Percentiles rank a stretch among this genome's conserved stretches.
Conservation (phyloP, 30 jellyfish, hydroid and myxozoan species). For the Nemopilema nomurai region DNA sequence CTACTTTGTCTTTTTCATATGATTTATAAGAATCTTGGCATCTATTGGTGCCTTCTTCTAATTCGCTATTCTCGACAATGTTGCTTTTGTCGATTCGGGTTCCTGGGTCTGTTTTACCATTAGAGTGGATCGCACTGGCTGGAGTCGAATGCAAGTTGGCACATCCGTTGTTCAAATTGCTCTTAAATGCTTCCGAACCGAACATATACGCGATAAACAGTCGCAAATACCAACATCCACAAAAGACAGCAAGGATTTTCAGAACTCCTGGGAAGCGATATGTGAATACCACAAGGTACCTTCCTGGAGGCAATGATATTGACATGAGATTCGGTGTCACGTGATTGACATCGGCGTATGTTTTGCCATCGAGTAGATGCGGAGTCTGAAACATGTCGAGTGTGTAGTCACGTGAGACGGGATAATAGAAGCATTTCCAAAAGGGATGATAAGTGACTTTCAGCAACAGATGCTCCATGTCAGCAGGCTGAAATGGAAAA, state of each 20-base stretch:
- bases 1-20: not conserved
- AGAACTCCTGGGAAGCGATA: conserved; percentile 86
- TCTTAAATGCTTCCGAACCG: not conserved
- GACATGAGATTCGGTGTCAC: conserved; percentile 94
- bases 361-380: conserved; percentile 44
- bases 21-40: not conserved
- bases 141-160: not conserved
- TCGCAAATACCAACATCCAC: conserved; percentile 7
- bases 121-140: not conserved
- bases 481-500: conserved; percentile 68
- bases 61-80: not conserved
- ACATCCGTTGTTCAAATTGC: not conserved
- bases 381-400: conserved; percentile 38
- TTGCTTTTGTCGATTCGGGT: not conserved
- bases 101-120: not conserved
- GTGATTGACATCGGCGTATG: conserved; percentile 58
- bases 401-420: conserved; percentile 62
- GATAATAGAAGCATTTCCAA: conserved; percentile 78
- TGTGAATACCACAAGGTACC: conserved; percentile 77
- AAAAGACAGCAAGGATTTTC: conserved; percentile 66
- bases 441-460: conserved; percentile 96
- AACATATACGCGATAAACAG: not conserved
- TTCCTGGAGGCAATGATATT: conserved; percentile 87
- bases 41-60: not conserved
- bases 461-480: conserved; percentile 78